Base-by-base conservation (phyloP, 2,797 vertebrate genomes). In the Melanotaenia boesemani region DNA sequence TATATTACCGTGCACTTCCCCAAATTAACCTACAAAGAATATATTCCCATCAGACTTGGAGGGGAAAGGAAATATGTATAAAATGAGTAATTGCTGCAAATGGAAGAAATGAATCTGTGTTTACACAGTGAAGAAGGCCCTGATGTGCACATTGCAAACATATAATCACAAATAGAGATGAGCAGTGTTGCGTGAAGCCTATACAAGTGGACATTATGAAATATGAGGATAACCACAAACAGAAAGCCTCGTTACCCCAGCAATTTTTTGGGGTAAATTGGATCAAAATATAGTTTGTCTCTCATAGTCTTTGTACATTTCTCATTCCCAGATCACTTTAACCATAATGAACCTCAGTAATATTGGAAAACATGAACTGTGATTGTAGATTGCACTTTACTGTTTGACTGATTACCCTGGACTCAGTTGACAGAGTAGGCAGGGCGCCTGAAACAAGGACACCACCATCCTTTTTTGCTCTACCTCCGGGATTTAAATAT, bases 401-500 rank as follows among this genome's bases (percentile, higher is more conserved):
- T 72, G 56, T 85, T 83, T 85, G 81, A 89, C 82, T 79, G 83
- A 83, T 88, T 81, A 84, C 63, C 62, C 69, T 41, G 70, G 64
- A 74, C 72, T 62, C 74, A 81, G 62, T 63, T 88, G 86, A 86
- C 80, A 68, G 86, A 89, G 79, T 64, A 76, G 80, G 62, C 84
- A 88, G 84, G 88, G 84, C 79, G 79, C 92, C 88, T 76, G 81
- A 89, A 95, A 93, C 93, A 96, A 97, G 95, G 94, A 89, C 94
- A 90, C 81, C 46, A 7, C 76, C 86, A 89, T 89, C 76, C 76
- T 86, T 90, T 87, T 87, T 60, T 62, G 75, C 84, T 90, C 92
- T 67, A 84, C 95, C 86, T 76, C 82, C 86, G 86, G 92, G 94
- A 94, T 93, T 96, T 92, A 90, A 92, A 88, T 96, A 95, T 97